phyloP scores from a whole-genome alignment of 2,113 vertebrate species.

The Nothobranchius kuhntae region DNA sequence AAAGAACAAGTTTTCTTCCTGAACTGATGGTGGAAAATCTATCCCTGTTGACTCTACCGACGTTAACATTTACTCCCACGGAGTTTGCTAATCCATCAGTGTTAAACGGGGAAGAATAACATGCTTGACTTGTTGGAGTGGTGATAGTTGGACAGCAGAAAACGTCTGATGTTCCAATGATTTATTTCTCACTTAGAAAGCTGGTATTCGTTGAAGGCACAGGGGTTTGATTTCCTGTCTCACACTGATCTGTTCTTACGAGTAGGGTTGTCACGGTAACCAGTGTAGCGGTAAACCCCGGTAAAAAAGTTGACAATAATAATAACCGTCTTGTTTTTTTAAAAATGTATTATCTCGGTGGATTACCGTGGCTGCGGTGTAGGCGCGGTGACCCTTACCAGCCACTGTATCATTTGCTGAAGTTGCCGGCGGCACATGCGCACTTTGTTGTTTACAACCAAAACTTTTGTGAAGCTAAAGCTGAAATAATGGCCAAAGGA shows the following conservation, averaged over 20 bases:
- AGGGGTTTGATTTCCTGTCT: neutral
- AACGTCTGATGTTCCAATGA: neutral
- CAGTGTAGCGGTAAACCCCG: no score
- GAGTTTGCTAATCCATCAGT: slow-evolving; percentile 54
- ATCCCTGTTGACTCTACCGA: slow-evolving; percentile 43
- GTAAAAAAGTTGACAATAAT: no score
- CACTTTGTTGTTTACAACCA: no score
- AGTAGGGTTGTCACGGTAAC: no score
- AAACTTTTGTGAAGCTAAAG: no score
- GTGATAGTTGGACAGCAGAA: neutral
- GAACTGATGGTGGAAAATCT: neutral
- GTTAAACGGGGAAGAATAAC: slow-evolving; percentile 11
- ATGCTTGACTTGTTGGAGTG: slow-evolving; percentile 21
- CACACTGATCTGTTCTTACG: neutral
- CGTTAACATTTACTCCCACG: slow-evolving; percentile 56
- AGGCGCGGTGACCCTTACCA: no score
- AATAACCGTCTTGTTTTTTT: no score
- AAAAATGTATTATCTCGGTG: no score
- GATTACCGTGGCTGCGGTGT: no score
- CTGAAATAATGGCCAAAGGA: no score
- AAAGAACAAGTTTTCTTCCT: neutral
- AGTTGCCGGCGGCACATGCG: no score
- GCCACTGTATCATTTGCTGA: no score
- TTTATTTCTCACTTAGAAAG: neutral
- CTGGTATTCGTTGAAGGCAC: neutral